Evolutionary conservation across 2,797 vertebrate genomes (phyloP).

Genomic region (Podarcis siculus): DNA sequence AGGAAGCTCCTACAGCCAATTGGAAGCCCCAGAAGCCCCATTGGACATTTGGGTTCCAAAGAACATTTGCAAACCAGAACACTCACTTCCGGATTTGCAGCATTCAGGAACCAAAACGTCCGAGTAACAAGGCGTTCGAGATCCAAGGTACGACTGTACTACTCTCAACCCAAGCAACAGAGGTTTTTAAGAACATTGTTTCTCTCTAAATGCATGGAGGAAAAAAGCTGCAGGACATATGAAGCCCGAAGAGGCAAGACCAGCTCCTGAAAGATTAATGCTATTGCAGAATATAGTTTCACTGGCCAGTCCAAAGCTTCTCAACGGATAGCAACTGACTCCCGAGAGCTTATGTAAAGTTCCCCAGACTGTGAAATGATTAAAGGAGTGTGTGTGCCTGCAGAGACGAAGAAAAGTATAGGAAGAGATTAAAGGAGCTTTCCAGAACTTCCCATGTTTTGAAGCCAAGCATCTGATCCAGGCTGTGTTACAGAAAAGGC

Average conservation of each 20-base stretch:
- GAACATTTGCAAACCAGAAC: too few relatives aligned
- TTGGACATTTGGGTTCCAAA: too few relatives aligned
- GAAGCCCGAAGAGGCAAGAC: not conserved
- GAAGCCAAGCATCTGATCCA: not conserved
- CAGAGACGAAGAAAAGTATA: not conserved
- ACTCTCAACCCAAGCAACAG: not conserved
- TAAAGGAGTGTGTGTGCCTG: too few relatives aligned
- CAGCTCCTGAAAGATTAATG: not conserved
- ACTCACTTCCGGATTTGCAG: too few relatives aligned
- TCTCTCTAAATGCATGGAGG: not conserved
- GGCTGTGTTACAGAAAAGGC: not conserved
- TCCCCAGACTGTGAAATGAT: not conserved
- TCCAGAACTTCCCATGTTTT: not conserved
- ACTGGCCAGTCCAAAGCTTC: not conserved
- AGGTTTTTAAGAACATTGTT: not conserved
- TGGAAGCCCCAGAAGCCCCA: too few relatives aligned
- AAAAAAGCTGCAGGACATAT: not conserved
- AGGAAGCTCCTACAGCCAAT: too few relatives aligned
- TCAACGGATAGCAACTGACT: not conserved
- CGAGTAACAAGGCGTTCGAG: too few relatives aligned
- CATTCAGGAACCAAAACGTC: too few relatives aligned
- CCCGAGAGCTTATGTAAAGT: not conserved
- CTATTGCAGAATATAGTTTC: not conserved
- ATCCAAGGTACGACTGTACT: not conserved
- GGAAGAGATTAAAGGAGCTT: not conserved